Percentiles rank a stretch among this genome's conserved stretches.
phyloP scores from a whole-genome alignment of 2,888 invertebrate species.

The Polylopha cassiicola region DNA sequence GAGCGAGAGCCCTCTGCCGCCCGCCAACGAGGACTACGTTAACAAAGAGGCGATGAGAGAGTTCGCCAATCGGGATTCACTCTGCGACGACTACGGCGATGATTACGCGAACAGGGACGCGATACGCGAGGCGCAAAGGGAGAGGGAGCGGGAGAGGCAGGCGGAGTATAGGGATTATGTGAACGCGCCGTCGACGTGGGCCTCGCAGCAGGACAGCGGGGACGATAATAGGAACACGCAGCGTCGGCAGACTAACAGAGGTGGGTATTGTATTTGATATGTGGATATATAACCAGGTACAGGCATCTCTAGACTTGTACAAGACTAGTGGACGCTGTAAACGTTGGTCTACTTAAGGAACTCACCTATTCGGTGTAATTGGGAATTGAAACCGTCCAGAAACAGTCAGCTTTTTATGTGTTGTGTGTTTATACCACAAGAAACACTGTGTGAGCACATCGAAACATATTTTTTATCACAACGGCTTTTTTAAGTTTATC shows the following conservation, averaged over 20 bases:
- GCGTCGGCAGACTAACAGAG: slow-evolving; percentile 55
- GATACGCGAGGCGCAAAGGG: slow-evolving; percentile 69
- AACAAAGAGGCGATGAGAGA: slow-evolving; percentile 65
- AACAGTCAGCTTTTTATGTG: too few species aligned
- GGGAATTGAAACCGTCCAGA: too few species aligned
- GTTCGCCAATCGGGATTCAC: slow-evolving; percentile 67
- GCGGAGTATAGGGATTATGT: slow-evolving; percentile 70
- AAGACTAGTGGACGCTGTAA: too few species aligned
- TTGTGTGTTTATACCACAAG: too few species aligned
- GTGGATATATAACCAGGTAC: neutral
- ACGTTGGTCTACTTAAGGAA: too few species aligned
- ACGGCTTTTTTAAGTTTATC: too few species aligned
- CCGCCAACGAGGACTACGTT: slow-evolving; percentile 67
- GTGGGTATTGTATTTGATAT: slow-evolving; percentile 32
- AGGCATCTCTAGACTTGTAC: too few species aligned
- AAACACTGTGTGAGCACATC: too few species aligned
- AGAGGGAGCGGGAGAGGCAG: slow-evolving; percentile 51
- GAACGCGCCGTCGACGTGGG: slow-evolving; percentile 64
- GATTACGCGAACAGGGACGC: slow-evolving; percentile 74
- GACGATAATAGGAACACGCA: slow-evolving; percentile 67
- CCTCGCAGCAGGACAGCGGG: slow-evolving; percentile 43
- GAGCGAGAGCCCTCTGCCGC: slow-evolving; percentile 66
- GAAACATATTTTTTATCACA: too few species aligned
- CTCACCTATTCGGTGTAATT: too few species aligned
- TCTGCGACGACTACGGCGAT: slow-evolving; percentile 69